Evolutionary conservation across 2,888 invertebrate genomes (phyloP).

Genomic region (Cremastinae sp.): DNA sequence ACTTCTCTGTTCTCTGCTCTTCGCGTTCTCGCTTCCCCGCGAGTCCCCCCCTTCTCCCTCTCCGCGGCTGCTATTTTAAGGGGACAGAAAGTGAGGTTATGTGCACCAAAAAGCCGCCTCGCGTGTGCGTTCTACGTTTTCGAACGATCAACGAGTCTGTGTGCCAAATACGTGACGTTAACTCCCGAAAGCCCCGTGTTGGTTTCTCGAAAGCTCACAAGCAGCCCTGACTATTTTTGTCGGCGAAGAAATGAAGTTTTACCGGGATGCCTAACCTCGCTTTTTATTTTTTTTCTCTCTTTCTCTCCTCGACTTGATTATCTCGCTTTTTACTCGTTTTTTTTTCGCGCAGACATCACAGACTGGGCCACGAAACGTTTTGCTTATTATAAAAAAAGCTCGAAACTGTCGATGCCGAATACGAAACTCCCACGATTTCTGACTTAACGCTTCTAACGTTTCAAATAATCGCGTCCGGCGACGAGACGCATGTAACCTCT

Average conservation of each 20-base stretch:
- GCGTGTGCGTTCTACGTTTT: slow-evolving; percentile 7
- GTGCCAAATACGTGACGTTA: slow-evolving; percentile 1
- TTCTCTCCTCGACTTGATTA: slow-evolving; percentile 12
- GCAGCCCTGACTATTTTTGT: slow-evolving; percentile 60
- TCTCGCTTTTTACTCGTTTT: slow-evolving; percentile 12
- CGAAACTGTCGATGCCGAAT: slow-evolving; percentile 25
- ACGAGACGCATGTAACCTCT: slow-evolving; percentile 10
- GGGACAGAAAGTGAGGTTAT: slow-evolving; percentile 38
- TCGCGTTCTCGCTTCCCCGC: slow-evolving; percentile 19
- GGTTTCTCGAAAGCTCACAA: slow-evolving; percentile 10
- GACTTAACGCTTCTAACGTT: slow-evolving; percentile 51
- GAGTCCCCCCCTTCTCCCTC: slow-evolving; percentile 31
- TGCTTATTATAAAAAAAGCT: slow-evolving; percentile 23
- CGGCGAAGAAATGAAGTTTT: slow-evolving; percentile 54
- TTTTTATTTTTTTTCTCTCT: slow-evolving; percentile 5
- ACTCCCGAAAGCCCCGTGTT: neutral
- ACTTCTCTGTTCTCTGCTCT: slow-evolving; percentile 50
- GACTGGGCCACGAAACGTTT: slow-evolving; percentile 1
- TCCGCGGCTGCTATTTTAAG: slow-evolving; percentile 54
- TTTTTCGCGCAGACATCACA: slow-evolving; percentile 41
- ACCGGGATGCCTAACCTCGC: slow-evolving; percentile 42
- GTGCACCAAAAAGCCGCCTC: slow-evolving; percentile 19
- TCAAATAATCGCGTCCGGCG: slow-evolving; percentile 26
- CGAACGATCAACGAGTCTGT: neutral
- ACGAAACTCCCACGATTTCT: slow-evolving; percentile 39